Conservation (phyloP, 2,113 vertebrate species). For the Smithornis capensis region DNA sequence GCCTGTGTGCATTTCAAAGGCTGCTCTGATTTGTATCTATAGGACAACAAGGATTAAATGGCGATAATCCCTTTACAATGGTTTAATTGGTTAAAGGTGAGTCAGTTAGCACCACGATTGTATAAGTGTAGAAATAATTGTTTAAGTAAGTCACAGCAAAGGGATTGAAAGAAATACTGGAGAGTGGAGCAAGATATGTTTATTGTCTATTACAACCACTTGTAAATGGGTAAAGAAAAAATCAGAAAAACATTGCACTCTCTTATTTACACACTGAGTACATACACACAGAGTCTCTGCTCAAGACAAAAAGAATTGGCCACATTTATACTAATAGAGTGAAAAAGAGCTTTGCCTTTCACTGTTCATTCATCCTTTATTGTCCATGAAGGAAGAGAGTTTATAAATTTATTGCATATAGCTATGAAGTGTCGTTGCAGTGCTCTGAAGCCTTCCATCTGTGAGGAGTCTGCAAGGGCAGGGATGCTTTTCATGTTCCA, state of each 20-base stretch:
- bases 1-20: neutral
- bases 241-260: neutral
- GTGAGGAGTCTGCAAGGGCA: neutral
- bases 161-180: neutral
- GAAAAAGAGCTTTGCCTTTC: neutral
- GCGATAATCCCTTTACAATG: constrained; percentile 38
- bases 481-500: neutral
- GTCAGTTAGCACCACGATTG: constrained; percentile 1
- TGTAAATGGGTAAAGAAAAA: neutral
- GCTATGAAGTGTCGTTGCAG: neutral
- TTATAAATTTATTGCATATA: neutral
- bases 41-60: constrained; percentile 27
- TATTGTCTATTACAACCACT: neutral
- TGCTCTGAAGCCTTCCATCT: neutral
- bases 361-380: neutral
- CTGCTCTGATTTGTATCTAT: constrained; percentile 28
- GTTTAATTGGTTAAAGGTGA: constrained; percentile 19
- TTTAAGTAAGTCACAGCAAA: constrained; percentile 7
- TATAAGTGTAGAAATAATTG: constrained; percentile 46
- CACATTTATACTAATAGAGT: neutral
- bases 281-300: neutral
- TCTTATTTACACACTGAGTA: neutral
- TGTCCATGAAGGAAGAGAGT: neutral
- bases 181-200: neutral
- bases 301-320: neutral